Conservation (phyloP, 1,140 invertebrate species). For the Tetragnatha versicolor region DNA sequence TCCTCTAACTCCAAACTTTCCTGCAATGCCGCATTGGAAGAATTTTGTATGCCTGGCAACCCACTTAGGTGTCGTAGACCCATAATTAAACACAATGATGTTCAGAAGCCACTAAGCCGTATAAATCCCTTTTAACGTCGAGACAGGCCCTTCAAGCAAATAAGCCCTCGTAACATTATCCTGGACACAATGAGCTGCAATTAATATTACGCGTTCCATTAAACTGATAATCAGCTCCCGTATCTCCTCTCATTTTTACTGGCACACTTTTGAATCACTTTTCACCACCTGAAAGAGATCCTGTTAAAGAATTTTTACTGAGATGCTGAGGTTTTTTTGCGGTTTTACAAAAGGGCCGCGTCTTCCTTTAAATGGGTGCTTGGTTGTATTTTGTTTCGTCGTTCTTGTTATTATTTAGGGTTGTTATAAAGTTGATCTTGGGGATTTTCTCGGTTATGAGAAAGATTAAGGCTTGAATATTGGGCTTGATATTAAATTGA, state of each 20-base stretch:
- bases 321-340: too few relatives aligned
- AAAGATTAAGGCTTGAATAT: too few relatives aligned
- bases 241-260: background rate
- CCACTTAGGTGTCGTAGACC: background rate
- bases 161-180: conserved; percentile 39
- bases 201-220: conserved; percentile 41
- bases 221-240: conserved; percentile 22
- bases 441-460: too few relatives aligned
- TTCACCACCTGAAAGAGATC: background rate
- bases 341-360: too few relatives aligned
- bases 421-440: too few relatives aligned
- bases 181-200: conserved; percentile 20
- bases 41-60: conserved; percentile 7
- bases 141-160: background rate
- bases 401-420: too few relatives aligned
- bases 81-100: conserved; percentile 33
- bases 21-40: too few relatives aligned
- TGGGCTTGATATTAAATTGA: too few relatives aligned
- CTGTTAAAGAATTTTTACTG: background rate
- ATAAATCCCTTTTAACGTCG: conserved; percentile 37
- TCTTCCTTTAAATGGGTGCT: too few relatives aligned
- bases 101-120: conserved; percentile 12
- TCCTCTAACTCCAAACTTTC: too few relatives aligned
- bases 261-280: background rate
- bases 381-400: too few relatives aligned